A percentile compares a stretch with the other conserved stretches of the same genome.
Conservation (phyloP, 2,888 invertebrate species). For the Seira ritae region DNA sequence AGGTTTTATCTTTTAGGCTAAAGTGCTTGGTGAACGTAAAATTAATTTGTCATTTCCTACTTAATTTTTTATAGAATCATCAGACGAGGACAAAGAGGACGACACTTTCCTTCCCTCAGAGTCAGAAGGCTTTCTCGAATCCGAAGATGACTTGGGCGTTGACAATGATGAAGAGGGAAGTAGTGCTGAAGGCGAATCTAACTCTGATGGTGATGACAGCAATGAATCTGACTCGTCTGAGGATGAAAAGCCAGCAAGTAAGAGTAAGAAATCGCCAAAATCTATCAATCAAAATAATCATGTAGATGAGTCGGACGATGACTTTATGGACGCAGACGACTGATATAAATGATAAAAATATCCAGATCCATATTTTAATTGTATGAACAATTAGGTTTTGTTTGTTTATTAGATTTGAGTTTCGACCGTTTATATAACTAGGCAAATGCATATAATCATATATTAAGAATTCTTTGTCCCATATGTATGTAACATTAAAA, state of each 20-base stretch:
- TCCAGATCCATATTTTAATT: no score
- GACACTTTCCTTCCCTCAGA: slow-evolving; percentile 74
- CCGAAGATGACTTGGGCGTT: slow-evolving; percentile 74
- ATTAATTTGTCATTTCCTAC: slow-evolving; percentile 18
- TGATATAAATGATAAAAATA: slow-evolving; percentile 13
- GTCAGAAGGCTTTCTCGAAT: slow-evolving; percentile 71
- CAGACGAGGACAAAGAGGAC: slow-evolving; percentile 74
- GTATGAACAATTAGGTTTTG: no score
- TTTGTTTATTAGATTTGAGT: no score
- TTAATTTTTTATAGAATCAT: slow-evolving; percentile 69
- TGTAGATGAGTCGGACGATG: slow-evolving; percentile 35
- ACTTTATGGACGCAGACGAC: slow-evolving; percentile 71
- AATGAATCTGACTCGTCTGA: slow-evolving; percentile 54
- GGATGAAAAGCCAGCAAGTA: slow-evolving; percentile 20
- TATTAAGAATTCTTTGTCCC: background rate
- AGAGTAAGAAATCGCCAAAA: slow-evolving; percentile 19
- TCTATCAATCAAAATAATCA: slow-evolving; percentile 36
- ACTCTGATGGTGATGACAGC: slow-evolving; percentile 53
- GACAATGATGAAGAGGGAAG: slow-evolving; percentile 75
- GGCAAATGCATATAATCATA: background rate
- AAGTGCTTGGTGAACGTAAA: no score
- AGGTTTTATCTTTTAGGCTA: background rate
- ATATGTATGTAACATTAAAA: no score
- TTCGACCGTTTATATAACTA: no score
- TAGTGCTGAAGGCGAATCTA: slow-evolving; percentile 42